Percentiles rank a stretch among this genome's conserved stretches.
Evolutionary conservation across 2,888 invertebrate species (phyloP).

Genomic region (Drosophila nr. perissopoda): DNA sequence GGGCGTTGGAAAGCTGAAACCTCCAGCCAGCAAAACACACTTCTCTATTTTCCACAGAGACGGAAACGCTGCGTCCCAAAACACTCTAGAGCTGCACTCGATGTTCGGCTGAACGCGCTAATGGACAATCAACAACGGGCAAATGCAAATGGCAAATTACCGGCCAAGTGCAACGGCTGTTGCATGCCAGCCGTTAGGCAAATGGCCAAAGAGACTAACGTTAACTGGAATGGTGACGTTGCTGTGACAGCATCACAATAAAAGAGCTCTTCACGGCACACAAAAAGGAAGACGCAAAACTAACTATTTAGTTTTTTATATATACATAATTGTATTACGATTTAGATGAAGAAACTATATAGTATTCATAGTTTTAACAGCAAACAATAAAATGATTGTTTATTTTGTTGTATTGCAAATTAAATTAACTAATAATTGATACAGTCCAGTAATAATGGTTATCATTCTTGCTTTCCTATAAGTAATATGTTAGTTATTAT

Average conservation of each 20-base stretch:
- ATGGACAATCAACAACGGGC: conserved; percentile 68
- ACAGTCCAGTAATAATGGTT: neutral
- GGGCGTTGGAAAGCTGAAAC: conserved; percentile 61
- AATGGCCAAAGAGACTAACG: conserved; percentile 14
- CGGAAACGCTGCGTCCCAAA: conserved; percentile 17
- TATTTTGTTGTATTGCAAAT: neutral
- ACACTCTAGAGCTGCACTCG: conserved; percentile 43
- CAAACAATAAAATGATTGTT: neutral
- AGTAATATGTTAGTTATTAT: neutral
- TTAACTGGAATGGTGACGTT: neutral
- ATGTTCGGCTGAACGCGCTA: conserved; percentile 55
- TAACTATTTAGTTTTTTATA: neutral
- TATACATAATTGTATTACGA: neutral
- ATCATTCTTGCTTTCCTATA: neutral
- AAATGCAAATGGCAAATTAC: conserved; percentile 64
- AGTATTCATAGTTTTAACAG: neutral
- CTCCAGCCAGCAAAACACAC: conserved; percentile 30
- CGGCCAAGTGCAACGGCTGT: conserved; percentile 49
- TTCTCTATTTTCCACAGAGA: conserved; percentile 6
- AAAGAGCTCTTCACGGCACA: neutral
- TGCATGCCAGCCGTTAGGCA: conserved; percentile 47
- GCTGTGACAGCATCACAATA: conserved; percentile 6
- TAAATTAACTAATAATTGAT: neutral
- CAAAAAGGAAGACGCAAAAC: neutral
- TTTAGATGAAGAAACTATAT: neutral